phyloP scores from a whole-genome alignment of 37 sponge, comb jelly and placozoan species.

The Hexactinellida sp. region DNA sequence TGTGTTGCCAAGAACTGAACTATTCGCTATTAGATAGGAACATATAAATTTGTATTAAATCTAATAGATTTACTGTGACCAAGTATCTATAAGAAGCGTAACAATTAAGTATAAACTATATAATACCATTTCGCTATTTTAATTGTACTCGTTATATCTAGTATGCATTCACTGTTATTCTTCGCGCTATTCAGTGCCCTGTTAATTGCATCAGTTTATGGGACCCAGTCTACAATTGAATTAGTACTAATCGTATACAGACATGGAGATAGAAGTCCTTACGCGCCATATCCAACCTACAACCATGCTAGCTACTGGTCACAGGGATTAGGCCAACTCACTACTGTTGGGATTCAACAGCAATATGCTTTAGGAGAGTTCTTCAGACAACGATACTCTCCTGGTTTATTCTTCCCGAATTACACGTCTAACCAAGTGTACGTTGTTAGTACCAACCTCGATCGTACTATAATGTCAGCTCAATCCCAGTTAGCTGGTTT shows the following conservation, averaged over 20 bases:
- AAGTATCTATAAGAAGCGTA: no score
- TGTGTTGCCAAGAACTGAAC: no score
- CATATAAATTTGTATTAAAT: no score
- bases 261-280: conserved; percentile 15
- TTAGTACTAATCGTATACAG: not conserved
- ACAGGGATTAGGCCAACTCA: not conserved
- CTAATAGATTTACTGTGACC: no score
- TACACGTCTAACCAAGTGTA: conserved; percentile 58
- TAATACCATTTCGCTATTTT: no score
- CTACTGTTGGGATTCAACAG: not conserved
- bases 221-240: not conserved
- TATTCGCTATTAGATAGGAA: no score
- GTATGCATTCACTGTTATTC: no score
- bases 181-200: no score
- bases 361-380: not conserved
- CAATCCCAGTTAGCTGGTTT: conserved; percentile 54
- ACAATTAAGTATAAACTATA: no score
- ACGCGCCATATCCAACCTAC: not conserved
- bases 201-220: no score
- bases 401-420: not conserved
- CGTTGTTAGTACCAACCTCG: conserved; percentile 83
- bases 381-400: not conserved
- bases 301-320: not conserved
- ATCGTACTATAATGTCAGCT: conserved; percentile 95
- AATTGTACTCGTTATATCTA: no score